Base-by-base conservation (phyloP, 2,888 invertebrate genomes). In the Leuctra nigra region DNA sequence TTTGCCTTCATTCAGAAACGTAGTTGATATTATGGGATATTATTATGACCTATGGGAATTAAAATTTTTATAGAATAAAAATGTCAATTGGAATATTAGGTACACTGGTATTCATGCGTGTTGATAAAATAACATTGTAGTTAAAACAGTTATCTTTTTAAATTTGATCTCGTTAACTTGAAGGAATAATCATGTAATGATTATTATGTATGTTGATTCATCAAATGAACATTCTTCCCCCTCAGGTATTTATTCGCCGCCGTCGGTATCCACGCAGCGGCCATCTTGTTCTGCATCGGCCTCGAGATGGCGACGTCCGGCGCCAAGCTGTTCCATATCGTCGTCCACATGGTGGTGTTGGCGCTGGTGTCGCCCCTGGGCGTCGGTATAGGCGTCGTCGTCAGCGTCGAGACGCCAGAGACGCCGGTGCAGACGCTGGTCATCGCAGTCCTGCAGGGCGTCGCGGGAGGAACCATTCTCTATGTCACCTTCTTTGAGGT, bases 401-500 rank as follows among this genome's bases (percentile, higher is more conserved):
- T 77, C 23, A 75, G 75, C 20, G 67, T 72, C 39, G 66, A 70
- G 41, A 66, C 70, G 2, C 66, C 72, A 61, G 68, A 71, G 33
- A 68, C 22, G 14, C n/a, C 69, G 1, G 66, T 66, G 56, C 75
- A 73, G 63, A 69, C 72, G 4, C 65, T 71, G 9, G 70, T 72
- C 35, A 67, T 76, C 3, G 72, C 72, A 13, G 62, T 70, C 14
- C 62, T 75, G 33, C 74, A 76, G 68, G 77, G 76, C 2, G 62
- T 76, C 38, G 76, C 76, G 24, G 74, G 76, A 3, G 77, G 77
- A 38, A 75, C 76, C 22, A 72, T 77, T 58, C 67, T 77, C 50
- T 77, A 77, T 63, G 75, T 77, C 55, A 76, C 75, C 2, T 77
- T 77, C 64, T 77, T 77, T 63, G 77, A 77, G 65, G 73, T 77